Evolutionary conservation across 2,888 invertebrate genomes (phyloP), one percentile per base, ranked within the genome.

Genomic region (Polyommatus icarus): DNA sequence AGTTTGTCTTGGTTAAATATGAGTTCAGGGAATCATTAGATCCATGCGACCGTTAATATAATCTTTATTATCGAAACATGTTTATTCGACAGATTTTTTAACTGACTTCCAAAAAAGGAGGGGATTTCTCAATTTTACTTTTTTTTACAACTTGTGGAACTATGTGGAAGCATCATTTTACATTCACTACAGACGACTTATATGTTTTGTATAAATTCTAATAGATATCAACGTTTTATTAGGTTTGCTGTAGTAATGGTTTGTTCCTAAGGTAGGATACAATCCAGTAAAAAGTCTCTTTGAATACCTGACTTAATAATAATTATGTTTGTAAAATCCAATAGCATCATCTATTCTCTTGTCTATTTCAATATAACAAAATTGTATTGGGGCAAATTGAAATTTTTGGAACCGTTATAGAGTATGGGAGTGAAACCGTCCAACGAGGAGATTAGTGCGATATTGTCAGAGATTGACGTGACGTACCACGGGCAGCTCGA

Each of bases 401-500:
- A 67, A 71, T 20, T 50, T 71, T 78, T 75, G 57, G 77, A 78
- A 75, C 79, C 80, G 84, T 92, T 94, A 84, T 94, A 96, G 96
- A 94, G 92, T 85, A 94, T 96, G 93, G 96, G 96, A 83, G 91
- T 96, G 89, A 95, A 94, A 88, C 92, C 96, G 82, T 89, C 89
- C 73, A 95, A 96, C 79, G 95, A 95, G 36, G 97, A 97, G 90
- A 95, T 98, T 83, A 97, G 97, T 88, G 95, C 95, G 76, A 95
- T 98, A 84, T 95, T 98, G 82, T 96, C 95, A 85, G 98, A 98
- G 93, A 97, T 98, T 83, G 98, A 98, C 92, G 94, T 96, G 84
- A 96, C 96, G 80, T 97, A 97, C 94, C 96, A 98, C 90, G 98
- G 98, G 78, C 97, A 97, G 91, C 94, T 98, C 92, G 98, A 98